Evolutionary conservation across 35 echinoderm and acorn worm genomes (phyloP), one percentile per base, ranked within the genome.

Genomic region (Amphiura filiformis): DNA sequence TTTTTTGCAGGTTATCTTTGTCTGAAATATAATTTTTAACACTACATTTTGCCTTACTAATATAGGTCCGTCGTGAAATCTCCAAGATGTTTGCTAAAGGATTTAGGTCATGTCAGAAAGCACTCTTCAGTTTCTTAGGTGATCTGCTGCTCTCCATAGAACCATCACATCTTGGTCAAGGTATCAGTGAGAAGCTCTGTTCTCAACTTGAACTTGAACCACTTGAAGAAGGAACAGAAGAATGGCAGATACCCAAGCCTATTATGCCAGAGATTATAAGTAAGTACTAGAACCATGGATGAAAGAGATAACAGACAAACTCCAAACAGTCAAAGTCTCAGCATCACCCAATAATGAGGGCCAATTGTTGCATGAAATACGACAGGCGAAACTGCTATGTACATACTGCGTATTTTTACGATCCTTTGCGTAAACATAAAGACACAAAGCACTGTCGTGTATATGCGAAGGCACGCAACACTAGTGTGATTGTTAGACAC

Each of bases 221-320:
- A 3, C 39, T 36, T 13, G 83, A 75, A 37, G 56, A 65, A 1
- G 83, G 44, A 36, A 31, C 31, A 9, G 56, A 85, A 15, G 49
- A 33, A 36, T 85, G 83, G 83, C 32, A 85, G 13, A 40, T 85
- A 37, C 83, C 83, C 17, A 85, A 85, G 35, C 83, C 83, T 35
- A 13, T 85, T 35, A 85, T 85, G 18, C 83, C 83, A 0, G 83
- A 75, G 32, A n/a, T n/a, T n/a, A 52, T 52, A 70, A 70, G 61
- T 70, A 70, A 70, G 61, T n/a, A 30, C 26, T 70, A 26, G 9
- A 11, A 70, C 4, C 26, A 13, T 11, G 61, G 7, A 70, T 70
- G 7, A 13, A 4, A 47, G 17, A 47, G 41, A 47, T 47, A 47
- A 47, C 5, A 9, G 41, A 17, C 41, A 47, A 9, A 17, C 41